Evolutionary conservation across 2,888 invertebrate species (phyloP).

Genomic region (Chrysolina haemoptera): DNA sequence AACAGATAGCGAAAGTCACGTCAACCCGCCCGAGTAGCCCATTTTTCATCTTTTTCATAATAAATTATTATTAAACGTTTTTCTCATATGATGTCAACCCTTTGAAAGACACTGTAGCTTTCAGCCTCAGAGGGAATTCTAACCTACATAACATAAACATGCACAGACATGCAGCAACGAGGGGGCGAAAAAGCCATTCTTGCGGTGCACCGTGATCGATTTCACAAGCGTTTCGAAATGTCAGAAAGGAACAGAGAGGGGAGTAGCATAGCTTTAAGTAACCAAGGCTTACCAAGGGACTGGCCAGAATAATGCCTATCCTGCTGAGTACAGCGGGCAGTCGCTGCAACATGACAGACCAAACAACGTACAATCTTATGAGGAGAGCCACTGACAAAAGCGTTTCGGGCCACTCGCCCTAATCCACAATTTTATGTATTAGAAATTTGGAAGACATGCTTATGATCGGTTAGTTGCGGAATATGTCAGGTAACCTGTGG

Average conservation of each 20-base stretch:
- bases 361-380: conserved; percentile 67
- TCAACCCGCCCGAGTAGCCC: no score
- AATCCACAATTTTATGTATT: conserved; percentile 40
- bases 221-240: conserved; percentile 24
- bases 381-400: conserved; percentile 58
- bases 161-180: conserved; percentile 52
- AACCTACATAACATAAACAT: conserved; percentile 49
- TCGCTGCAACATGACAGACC: conserved; percentile 87
- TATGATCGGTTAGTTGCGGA: conserved; percentile 15
- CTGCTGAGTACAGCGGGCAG: conserved; percentile 96
- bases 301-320: conserved; percentile 96
- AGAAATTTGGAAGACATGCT: conserved; percentile 37
- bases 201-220: conserved; percentile 49
- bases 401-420: conserved; percentile 45
- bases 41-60: no score
- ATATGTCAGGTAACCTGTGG: conserved; percentile 30
- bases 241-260: conserved; percentile 37
- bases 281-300: conserved; percentile 88
- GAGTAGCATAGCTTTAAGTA: conserved; percentile 55
- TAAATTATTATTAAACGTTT: no score
- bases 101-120: no score
- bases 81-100: no score
- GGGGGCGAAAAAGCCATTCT: conserved; percentile 28
- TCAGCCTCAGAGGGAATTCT: background rate
- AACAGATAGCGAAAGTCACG: no score